A percentile compares a stretch with the other conserved stretches of the same genome.
Evolutionary conservation across 2,113 vertebrate species (phyloP).

Genomic region (Vulpes lagopus): DNA sequence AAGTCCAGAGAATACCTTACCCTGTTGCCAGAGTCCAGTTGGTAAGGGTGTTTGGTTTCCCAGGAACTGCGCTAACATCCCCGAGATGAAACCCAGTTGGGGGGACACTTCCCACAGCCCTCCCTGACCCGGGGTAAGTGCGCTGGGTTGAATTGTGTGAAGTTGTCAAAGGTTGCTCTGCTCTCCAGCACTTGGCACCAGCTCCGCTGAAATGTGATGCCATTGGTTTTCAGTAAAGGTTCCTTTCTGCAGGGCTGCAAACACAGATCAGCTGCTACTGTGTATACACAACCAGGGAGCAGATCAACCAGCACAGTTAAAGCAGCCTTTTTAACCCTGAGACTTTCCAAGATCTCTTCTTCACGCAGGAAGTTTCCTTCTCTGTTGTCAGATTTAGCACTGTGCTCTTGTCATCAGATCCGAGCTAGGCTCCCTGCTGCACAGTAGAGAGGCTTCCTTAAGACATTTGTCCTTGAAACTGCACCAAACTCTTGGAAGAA

Average conservation of each 20-base stretch:
- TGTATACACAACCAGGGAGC: slow-evolving; percentile 90
- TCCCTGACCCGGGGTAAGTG: slow-evolving; percentile 75
- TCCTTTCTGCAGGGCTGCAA: slow-evolving; percentile 93
- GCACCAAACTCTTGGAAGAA: slow-evolving; percentile 99
- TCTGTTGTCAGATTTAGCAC: slow-evolving; percentile 88
- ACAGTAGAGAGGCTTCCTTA: slow-evolving; percentile 92
- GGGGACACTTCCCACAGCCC: slow-evolving; percentile 58
- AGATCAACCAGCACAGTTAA: slow-evolving; percentile 88
- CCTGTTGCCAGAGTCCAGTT: slow-evolving; percentile 17
- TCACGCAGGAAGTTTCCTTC: slow-evolving; percentile 88
- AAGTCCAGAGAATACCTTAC: slow-evolving; percentile 62
- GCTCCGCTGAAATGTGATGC: slow-evolving; percentile 95
- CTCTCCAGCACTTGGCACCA: slow-evolving; percentile 91
- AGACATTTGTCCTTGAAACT: slow-evolving; percentile 99
- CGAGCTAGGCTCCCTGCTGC: slow-evolving; percentile 92
- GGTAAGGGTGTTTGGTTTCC: slow-evolving; percentile 60
- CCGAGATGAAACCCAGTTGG: not conserved
- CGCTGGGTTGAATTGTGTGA: slow-evolving; percentile 82
- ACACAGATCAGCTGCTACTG: slow-evolving; percentile 91
- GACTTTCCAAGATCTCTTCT: slow-evolving; percentile 90
- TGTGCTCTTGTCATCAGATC: slow-evolving; percentile 90
- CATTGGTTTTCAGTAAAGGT: slow-evolving; percentile 92
- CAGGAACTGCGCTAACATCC: not conserved
- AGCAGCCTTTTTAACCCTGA: slow-evolving; percentile 89
- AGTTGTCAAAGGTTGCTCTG: slow-evolving; percentile 90